Conservation (phyloP, 2,888 invertebrate genomes). For the Tubulanus polymorphus region DNA sequence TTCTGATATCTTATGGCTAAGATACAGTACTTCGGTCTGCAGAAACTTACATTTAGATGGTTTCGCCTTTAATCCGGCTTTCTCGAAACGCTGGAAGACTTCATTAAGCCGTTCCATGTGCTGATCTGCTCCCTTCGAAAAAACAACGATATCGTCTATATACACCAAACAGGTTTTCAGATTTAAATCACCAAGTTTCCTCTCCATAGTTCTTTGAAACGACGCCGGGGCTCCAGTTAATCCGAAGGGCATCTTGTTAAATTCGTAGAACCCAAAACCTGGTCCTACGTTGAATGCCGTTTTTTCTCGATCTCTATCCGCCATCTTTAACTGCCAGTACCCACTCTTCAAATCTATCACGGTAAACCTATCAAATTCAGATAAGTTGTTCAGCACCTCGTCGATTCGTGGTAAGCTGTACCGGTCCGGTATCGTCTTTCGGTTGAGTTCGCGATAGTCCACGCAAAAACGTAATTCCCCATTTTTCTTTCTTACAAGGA, state of each 20-base stretch:
- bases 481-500: background rate
- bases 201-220: constrained; percentile 5
- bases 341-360: background rate
- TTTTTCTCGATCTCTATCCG: too few relatives aligned
- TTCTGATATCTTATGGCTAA: background rate
- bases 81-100: background rate
- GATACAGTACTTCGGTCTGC: background rate
- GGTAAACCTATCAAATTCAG: background rate
- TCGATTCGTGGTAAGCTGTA: background rate
- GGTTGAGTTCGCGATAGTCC: constrained; percentile 2
- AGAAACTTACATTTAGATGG: constrained; percentile 3
- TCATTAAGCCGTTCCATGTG: background rate
- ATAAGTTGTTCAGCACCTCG: background rate
- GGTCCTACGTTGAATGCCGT: constrained; percentile 4
- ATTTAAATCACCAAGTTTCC: constrained; percentile 3
- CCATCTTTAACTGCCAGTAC: background rate
- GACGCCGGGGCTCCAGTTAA: constrained; percentile 1
- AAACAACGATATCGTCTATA: constrained; percentile 5
- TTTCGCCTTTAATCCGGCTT: background rate
- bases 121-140: constrained; percentile 1
- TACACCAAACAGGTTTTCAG: constrained; percentile 5
- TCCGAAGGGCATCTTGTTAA: constrained; percentile 2
- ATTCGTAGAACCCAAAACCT: constrained; percentile 5
- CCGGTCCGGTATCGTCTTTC: too few relatives aligned
- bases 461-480: background rate